Evolutionary conservation across 2,888 invertebrate genomes (phyloP), one percentile per base, ranked within the genome.

Genomic region (Brachyptera putata): DNA sequence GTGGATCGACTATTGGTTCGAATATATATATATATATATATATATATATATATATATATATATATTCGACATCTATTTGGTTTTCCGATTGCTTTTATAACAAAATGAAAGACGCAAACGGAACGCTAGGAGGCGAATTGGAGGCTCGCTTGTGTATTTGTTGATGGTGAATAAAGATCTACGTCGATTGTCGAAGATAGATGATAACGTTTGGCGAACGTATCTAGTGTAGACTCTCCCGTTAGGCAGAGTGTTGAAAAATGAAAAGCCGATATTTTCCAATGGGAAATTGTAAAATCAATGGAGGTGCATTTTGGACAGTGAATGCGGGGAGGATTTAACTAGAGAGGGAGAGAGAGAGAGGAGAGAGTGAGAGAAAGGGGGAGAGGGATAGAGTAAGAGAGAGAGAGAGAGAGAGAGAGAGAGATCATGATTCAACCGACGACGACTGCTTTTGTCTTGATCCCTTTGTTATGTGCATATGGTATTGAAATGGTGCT

Each of bases 231-330:
- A 56, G 50, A 30, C 13, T 34, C n/a, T 25, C 36, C 24, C 34
- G 50, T 30, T 43, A 11, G 30, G 26, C 41, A 41, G 18, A 41
- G 49, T 59, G 56, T 56, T 60, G 60, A 58, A 56, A 56, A 56
- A 60, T 56, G 60, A 58, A 63, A 61, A 58, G 58, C 63, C 63
- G 61, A 63, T 63, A 63, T 63, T 61, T 61, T 50, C 58, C 57
- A 63, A 63, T 63, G 63, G 63, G 63, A 63, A 24, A 63, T 63
- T 61, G 63, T 60, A 63, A 63, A 63, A 63, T 63, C 63, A 63
- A 63, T 63, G 63, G 56, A 50, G 58, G 30, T 11, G 18, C 55
- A 61, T 61, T 61, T 63, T 63, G 63, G 63, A 41, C 60, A 58
- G 60, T 50, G 13, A 18, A 56, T 26, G 26, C 55, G 26, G 24